Evolutionary conservation across 2,113 vertebrate genomes (phyloP), one percentile per base, ranked within the genome.

Genomic region (Gallinago paraguaiae): DNA sequence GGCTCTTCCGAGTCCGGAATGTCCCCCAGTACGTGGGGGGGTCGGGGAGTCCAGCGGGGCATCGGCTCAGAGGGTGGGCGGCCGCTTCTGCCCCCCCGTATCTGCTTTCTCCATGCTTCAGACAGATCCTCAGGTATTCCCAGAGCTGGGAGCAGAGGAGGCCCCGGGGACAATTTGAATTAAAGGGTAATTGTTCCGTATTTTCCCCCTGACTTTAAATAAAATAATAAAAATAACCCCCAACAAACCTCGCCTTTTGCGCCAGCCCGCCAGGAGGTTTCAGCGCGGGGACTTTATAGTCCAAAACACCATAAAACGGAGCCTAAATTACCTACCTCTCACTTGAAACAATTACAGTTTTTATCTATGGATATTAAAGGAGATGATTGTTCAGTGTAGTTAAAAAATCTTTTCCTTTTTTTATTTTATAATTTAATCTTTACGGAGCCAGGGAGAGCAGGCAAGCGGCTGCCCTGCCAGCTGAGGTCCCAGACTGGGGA

Each of bases 301-400:
- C 90, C 87, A 50, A 86, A 94, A 51, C 77, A 77, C 80, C 91
- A 60, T 94, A 95, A 96, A 96, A n/a, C 1, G 0, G 22, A 86
- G 82, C 96, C 27, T 45, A 30, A 89, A 95, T 96, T 65, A 53
- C 93, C 80, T 63, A 8, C 9, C 50, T 88, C 92, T 94, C 88
- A 37, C 92, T 48, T 37, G 82, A 94, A 94, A 92, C 88, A 91
- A 95, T 93, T 89, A 90, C 54, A 6, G 65, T 13, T 91, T 95
- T 95, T 95, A 94, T 96, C 95, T 88, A 30, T 30, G 76, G 79
- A 3, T 78, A 68, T 96, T 93, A 88, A 91, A 86, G n/a, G 76
- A 46, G 76, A 64, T 33, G 88, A 85, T 82, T 59, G 82, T 70
- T 90, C 86, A 2, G 2, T 25, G 61, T 14, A n/a, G 69, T 88